phyloP scores from a whole-genome alignment of 2,113 vertebrate species.

The Thermophis baileyi region DNA sequence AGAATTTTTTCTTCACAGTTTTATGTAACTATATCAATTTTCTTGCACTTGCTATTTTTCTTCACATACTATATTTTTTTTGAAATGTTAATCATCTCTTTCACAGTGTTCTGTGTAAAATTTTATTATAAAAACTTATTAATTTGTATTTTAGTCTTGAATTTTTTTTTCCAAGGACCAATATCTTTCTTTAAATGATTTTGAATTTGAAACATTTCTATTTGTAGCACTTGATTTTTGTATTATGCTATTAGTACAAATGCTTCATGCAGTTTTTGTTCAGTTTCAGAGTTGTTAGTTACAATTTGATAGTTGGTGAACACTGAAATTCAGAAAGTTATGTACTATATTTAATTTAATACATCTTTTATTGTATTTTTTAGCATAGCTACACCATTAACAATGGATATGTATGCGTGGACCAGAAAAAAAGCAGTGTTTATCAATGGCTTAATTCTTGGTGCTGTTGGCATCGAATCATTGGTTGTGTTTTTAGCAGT shows the following conservation, averaged over 20 bases:
- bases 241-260: not conserved
- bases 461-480: slow-evolving; percentile 84
- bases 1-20: not conserved
- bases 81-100: not conserved
- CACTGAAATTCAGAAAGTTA: not conserved
- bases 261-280: not conserved
- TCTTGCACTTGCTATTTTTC: not conserved
- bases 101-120: not conserved
- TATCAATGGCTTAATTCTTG: slow-evolving; percentile 89
- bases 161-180: not conserved
- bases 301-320: not conserved
- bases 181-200: not conserved
- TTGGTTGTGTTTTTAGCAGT: slow-evolving; percentile 83
- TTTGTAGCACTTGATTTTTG: not conserved
- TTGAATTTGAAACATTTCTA: not conserved
- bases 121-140: not conserved
- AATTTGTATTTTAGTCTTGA: not conserved
- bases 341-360: not conserved
- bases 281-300: not conserved
- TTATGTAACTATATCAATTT: not conserved
- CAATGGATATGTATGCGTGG: slow-evolving; percentile 99
- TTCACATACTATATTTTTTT: not conserved
- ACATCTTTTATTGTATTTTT: slow-evolving; percentile 25
- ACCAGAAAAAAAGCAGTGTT: slow-evolving; percentile 87
- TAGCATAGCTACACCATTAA: slow-evolving; percentile 90